Evolutionary conservation across 2,888 invertebrate genomes (phyloP).

Genomic region (Caenorhabditis sulstoni): DNA sequence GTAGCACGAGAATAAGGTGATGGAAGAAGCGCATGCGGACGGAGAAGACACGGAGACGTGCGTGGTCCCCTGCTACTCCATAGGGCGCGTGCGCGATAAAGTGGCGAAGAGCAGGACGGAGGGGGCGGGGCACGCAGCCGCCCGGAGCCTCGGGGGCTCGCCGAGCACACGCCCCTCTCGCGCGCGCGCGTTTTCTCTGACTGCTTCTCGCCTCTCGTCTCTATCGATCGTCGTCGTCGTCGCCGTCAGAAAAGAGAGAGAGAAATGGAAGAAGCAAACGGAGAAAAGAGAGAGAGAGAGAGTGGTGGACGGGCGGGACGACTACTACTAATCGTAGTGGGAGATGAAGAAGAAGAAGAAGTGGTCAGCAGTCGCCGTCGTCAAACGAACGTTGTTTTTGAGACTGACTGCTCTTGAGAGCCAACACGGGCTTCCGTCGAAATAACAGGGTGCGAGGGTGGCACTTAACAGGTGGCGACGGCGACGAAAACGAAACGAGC

Average conservation of each 20-base stretch:
- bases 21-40: conserved; percentile 58
- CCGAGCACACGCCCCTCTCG: conserved; percentile 2
- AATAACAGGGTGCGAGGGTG: too few species aligned
- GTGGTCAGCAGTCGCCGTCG: too few species aligned
- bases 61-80: conserved; percentile 42
- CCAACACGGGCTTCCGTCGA: neutral
- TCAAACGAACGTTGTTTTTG: neutral
- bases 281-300: neutral
- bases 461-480: too few species aligned
- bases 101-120: conserved; percentile 43
- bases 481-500: too few species aligned
- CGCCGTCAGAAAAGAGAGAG: conserved; percentile 22
- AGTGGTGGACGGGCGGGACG: conserved; percentile 22
- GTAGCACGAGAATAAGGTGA: conserved; percentile 33
- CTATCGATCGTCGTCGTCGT: neutral
- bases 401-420: neutral
- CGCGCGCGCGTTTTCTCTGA: too few species aligned
- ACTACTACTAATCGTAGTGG: conserved; percentile 41
- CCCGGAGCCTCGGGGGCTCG: conserved; percentile 3
- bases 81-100: conserved; percentile 59
- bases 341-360: neutral
- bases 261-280: too few species aligned
- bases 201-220: conserved; percentile 14
- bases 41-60: conserved; percentile 15
- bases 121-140: conserved; percentile 22